Percentiles rank a stretch among this genome's conserved stretches.
Conservation (phyloP, 2,113 vertebrate species). For the Gnathonemus longibarbis region DNA sequence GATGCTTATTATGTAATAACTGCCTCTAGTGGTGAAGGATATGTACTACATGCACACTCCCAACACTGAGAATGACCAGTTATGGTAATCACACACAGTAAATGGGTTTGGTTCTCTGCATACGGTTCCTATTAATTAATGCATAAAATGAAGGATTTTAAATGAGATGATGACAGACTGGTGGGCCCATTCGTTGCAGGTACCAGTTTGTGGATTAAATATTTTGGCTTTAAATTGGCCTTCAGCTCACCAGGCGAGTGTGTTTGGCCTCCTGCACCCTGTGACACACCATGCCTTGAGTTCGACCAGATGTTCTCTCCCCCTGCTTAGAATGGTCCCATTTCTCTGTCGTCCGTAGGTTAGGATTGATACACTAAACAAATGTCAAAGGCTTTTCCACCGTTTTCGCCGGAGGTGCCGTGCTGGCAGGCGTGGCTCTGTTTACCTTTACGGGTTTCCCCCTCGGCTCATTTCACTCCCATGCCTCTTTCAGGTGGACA, state of each 20-base stretch:
- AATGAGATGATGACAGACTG: neutral
- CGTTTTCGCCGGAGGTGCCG: neutral
- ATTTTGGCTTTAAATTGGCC: neutral
- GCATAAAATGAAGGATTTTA: neutral
- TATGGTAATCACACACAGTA: neutral
- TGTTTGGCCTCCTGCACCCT: neutral
- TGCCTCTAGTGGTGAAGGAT: conserved; percentile 14
- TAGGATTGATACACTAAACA: conserved; percentile 26
- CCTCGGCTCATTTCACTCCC: neutral
- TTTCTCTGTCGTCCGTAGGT: conserved; percentile 24
- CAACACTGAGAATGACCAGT: neutral
- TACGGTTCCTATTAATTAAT: conserved; percentile 13
- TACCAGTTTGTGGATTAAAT: neutral
- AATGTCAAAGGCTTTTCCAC: conserved; percentile 15
- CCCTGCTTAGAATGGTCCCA: conserved; percentile 20
- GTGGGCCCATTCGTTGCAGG: conserved; percentile 21
- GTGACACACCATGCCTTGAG: neutral
- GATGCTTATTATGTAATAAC: neutral
- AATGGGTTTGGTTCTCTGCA: conserved; percentile 32
- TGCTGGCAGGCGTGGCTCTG: neutral
- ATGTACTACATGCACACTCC: neutral
- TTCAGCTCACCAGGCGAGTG: neutral
- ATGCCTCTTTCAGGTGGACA: conserved; percentile 78
- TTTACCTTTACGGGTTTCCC: neutral
- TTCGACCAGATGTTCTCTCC: neutral